These are phyloP conservation scores for Coreoperca whiteheadi DNA, from an alignment of 2,113 vertebrate species.

Conservation along the genomic window DNA sequence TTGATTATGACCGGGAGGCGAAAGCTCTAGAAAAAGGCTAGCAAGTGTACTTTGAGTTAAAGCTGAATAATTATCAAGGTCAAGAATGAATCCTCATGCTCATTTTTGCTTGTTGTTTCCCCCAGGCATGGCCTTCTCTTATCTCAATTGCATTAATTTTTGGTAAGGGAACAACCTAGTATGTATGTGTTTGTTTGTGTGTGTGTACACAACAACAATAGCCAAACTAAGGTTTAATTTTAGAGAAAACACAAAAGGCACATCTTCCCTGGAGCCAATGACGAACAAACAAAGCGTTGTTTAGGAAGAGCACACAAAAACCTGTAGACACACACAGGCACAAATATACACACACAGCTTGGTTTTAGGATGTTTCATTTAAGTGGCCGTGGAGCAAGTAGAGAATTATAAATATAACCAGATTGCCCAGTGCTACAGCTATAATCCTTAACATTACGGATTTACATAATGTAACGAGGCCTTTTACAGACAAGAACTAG, in stretches of 20 bases:
- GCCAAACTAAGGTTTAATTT: constrained; percentile 60
- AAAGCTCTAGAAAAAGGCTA: not conserved
- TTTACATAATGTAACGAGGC: not conserved
- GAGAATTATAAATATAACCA: not conserved
- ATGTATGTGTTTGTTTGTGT: constrained; percentile 5
- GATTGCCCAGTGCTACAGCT: not conserved
- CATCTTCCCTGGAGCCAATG: constrained; percentile 54
- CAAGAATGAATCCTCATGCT: not conserved
- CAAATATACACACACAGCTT: not conserved
- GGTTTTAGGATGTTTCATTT: not conserved
- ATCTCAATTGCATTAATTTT: not conserved
- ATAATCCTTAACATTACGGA: not conserved
- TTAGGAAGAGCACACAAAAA: constrained; percentile 34
- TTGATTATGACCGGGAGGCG: not conserved
- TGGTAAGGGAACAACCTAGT: not conserved
- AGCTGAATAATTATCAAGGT: not conserved
- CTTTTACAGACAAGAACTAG: not conserved
- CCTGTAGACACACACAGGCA: not conserved
- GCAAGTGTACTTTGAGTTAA: not conserved
- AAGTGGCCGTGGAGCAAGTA: not conserved
- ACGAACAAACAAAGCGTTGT: constrained; percentile 64
- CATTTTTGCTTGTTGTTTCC: not conserved
- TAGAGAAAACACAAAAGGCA: constrained; percentile 76
- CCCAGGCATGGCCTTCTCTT: not conserved
- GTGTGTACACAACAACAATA: constrained; percentile 41